These are phyloP conservation scores for Nesoenas mayeri DNA, from an alignment of 2,113 vertebrate species.

Conservation along the genomic window DNA sequence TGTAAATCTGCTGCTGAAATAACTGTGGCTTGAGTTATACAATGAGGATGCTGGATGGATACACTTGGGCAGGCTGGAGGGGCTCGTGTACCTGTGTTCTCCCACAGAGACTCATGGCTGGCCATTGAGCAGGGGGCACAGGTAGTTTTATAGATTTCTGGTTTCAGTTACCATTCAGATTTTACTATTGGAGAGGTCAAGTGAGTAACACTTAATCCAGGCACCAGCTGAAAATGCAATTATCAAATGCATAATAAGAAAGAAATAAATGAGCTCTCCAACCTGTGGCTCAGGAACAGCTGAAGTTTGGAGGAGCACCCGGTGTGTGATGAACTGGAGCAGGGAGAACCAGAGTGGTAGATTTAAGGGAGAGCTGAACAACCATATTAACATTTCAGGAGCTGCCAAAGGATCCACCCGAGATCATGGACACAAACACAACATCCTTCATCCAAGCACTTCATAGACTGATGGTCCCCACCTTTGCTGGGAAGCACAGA, in stretches of 20 bases:
- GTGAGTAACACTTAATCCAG: background rate
- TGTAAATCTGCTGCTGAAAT: conserved; percentile 43
- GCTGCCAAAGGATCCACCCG: background rate
- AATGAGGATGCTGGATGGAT: background rate
- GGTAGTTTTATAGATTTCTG: conserved; percentile 29
- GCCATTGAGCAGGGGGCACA: background rate
- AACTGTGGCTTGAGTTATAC: background rate
- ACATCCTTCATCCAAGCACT: background rate
- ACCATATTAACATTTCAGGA: background rate
- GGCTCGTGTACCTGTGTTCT: background rate
- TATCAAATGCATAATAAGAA: background rate
- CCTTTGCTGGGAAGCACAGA: background rate
- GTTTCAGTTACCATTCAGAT: conserved; percentile 19
- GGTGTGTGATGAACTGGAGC: background rate
- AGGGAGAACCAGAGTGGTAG: background rate
- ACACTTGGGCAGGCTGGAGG: background rate
- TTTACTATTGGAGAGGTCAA: conserved; percentile 62
- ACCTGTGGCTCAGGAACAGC: background rate
- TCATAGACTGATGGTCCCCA: background rate
- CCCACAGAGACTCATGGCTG: conserved; percentile 27
- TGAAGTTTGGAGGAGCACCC: background rate
- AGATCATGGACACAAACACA: background rate
- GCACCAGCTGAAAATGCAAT: background rate
- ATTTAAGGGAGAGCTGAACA: background rate
- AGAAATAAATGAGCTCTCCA: background rate